Evolutionary conservation across 2,888 invertebrate species (phyloP), one percentile per base, ranked within the genome.

Genomic region (Baccha elongata): DNA sequence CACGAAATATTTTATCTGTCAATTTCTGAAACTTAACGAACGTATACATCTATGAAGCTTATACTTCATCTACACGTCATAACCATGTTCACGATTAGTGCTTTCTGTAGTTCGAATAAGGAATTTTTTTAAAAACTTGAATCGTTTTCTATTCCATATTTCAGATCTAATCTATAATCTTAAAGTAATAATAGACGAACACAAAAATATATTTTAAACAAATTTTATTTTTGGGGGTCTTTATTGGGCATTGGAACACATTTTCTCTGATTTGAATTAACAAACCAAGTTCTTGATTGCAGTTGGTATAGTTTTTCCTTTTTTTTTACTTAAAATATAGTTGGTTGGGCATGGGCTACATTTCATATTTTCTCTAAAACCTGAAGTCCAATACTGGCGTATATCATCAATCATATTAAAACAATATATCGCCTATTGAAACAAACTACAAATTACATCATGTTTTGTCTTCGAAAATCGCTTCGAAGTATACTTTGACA

Each of bases 401-500:
- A 8, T 58, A 35, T 40, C 40, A 15, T 58, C 15, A 58, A 23
- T 60, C 40, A 37, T 53, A 8, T 75, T 68, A 4, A 64, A 15
- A 73, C 17, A n/a, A 67, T 60, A 37, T 46, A 13, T 55, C 23
- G 35, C 37, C 55, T 52, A 32, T 35, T 55, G 37, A 44, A 52
- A 35, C 50, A 75, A 53, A 37, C 60, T 68, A 76, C 53, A 53
- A 52, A 62, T 17, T 46, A 69, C 62, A 76, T 29, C 69, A 48
- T 42, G 17, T 50, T 53, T 65, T 52, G 23, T 58, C 40, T 58
- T 58, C 40, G 58, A 58, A 58, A 15, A 58, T 23, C 58, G 58
- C 58, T 58, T n/a, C n/a, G 58, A 58, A 58, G 40, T 19, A 37
- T 19, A 81, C 84, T 64, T 62, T 50, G 64, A 75, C 67, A 71